Conservation (phyloP, 2,797 vertebrate genomes). For the Sibirionetta formosa region DNA sequence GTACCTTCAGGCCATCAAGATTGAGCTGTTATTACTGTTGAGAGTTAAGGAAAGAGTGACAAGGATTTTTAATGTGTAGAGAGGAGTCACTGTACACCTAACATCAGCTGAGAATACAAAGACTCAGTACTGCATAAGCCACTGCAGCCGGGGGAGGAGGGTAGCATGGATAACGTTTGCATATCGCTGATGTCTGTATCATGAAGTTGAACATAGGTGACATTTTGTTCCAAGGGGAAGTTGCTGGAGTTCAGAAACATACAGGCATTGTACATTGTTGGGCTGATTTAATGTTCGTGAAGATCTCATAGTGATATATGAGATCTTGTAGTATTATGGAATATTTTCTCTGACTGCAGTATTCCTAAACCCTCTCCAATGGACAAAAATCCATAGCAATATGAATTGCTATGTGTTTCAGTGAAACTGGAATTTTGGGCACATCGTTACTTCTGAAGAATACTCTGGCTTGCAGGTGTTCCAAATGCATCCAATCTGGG, state of each 20-base stretch:
- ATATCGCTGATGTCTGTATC: neutral
- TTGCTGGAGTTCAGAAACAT: neutral
- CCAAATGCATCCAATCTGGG: rapidly evolving
- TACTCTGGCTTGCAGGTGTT: neutral
- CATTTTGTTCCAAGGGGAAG: neutral
- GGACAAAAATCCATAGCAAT: neutral
- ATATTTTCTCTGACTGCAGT: neutral
- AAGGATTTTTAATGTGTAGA: neutral
- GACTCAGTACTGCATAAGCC: neutral
- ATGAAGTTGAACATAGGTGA: neutral
- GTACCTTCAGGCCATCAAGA: neutral
- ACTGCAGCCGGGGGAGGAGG: neutral
- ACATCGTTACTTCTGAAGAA: neutral
- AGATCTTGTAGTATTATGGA: neutral
- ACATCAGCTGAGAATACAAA: neutral
- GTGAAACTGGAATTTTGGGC: neutral
- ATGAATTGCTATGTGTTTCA: neutral
- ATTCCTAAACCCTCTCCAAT: neutral
- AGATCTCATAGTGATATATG: neutral
- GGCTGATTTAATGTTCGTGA: neutral
- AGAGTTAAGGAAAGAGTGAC: neutral
- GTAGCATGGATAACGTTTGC: neutral
- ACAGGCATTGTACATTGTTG: neutral
- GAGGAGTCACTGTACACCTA: neutral
- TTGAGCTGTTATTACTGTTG: neutral